Evolutionary conservation across 2,797 vertebrate genomes (phyloP), one percentile per base, ranked within the genome.

Genomic region (Manis pentadactyla): DNA sequence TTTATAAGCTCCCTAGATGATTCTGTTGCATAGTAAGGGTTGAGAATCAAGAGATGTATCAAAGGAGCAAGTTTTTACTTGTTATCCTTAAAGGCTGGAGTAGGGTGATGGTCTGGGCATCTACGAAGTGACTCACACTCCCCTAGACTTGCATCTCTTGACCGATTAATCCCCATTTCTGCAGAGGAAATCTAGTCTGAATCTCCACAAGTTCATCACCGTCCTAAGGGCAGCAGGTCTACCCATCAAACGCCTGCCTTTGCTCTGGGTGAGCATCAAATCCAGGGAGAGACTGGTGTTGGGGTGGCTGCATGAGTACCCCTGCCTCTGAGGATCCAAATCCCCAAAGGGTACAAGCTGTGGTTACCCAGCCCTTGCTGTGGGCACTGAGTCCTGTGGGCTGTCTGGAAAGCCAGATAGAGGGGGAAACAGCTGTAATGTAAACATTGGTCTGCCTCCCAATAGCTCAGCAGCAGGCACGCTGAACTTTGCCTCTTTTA

Each of bases 381-480:
- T 64, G 25, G 74, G 34, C n/a, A 10, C 7, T 5, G 51, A 79
- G 74, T 57, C 61, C 61, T 27, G 27, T 66, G 68, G 46, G 64
- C 46, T n/a, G 53, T 34, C 46, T 51, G 57, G 42, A 51, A 89
- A 88, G n/a, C 53, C 59, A 18, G 7, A 49, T 49, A 11, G 27
- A 18, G 64, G 17, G 39, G 15, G 14, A 34, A 37, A 51, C 11
- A 29, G 42, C 37, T 61, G 15, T 59, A 13, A 7, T 34, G 49
- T 57, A 17, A 53, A 37, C 29, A 5, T 4, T 23, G 25, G 29
- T 29, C 66, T 18, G 2, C 19, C 55, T 49, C 7, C 14, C 15
- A 1, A 1, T n/a, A 21, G 59, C 34, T n/a, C 1, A 77, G 39
- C 17, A 18, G 29, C 0, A 0, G 13, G 29, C 13, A 0, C 31